Evolutionary conservation across 2,113 vertebrate species (phyloP).

Genomic region (Calidris pygmaea): DNA sequence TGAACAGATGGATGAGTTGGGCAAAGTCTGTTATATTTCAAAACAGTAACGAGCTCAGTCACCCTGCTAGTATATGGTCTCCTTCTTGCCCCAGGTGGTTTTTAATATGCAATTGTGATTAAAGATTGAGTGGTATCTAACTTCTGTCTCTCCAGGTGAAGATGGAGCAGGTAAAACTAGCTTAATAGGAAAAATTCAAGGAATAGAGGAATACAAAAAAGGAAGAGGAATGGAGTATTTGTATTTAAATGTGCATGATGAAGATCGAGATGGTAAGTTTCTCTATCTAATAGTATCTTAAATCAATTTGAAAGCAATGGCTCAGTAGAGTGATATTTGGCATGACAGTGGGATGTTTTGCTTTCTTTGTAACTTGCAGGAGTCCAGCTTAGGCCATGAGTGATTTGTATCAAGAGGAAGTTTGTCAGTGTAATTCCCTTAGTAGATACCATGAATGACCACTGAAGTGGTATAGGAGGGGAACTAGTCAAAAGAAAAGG

Average conservation of each 20-base stretch:
- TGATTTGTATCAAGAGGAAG: background rate
- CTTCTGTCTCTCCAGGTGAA: slow-evolving; percentile 83
- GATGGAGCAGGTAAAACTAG: slow-evolving; percentile 97
- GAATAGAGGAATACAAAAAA: slow-evolving; percentile 95
- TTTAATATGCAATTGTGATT: background rate
- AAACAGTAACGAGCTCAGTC: background rate
- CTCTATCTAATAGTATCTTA: background rate
- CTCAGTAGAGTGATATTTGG: background rate
- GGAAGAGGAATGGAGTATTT: slow-evolving; percentile 97
- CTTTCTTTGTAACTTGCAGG: background rate
- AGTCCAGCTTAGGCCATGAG: background rate
- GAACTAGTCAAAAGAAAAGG: background rate
- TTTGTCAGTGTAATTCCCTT: background rate
- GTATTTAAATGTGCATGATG: slow-evolving; percentile 95
- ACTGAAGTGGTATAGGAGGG: background rate
- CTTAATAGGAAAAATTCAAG: slow-evolving; percentile 93
- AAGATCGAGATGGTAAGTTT: slow-evolving; percentile 93
- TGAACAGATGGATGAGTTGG: background rate
- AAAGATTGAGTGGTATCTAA: slow-evolving; percentile 15
- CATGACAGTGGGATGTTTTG: background rate
- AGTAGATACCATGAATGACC: background rate
- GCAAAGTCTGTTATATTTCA: background rate
- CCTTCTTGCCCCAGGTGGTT: background rate
- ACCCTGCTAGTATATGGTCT: background rate
- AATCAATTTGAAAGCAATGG: background rate